Base-by-base conservation (phyloP, 37 sponge, comb jelly and placozoan genomes). In the Agelas oroides region DNA sequence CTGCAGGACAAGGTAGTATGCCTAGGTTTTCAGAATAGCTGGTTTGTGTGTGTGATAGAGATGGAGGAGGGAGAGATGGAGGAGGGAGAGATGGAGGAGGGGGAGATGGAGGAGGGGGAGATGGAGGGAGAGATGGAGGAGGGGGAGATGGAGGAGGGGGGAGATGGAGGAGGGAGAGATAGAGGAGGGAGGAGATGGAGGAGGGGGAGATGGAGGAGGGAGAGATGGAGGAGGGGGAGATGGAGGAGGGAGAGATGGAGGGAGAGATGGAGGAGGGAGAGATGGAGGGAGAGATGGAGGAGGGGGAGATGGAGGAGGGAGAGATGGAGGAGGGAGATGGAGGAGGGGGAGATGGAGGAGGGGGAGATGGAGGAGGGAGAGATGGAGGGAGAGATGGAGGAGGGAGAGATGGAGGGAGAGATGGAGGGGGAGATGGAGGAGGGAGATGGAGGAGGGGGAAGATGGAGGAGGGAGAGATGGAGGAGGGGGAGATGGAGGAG, bases 301-400 rank as follows among this genome's bases (percentile, higher is more conserved):
- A 57, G 19, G 19, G 59, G 19, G 59, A 27, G 25, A 24, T 66
- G 27, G 25, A 24, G 31, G 69, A 24, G 27, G 31, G 69, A n/a
- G 69, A 66, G 69, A 24, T 16, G 20, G 27, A 66, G 69, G 20
- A n/a, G 69, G 20, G 69, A 66, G 69, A 66, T 17, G 69, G n/a
- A 19, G 15, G 58, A 18, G 18, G 17, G 15, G 58, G 17, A 19
- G 17, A 19, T 56, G 58, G 15, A 19, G 58, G 15, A 18, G 15
- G 58, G 27, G 11, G 27, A 11, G 12, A 62, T 16, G 63, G 24
- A 11, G 63, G 63, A 28, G 27, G 63, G 63, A 27, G 63, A 11
- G 63, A 28, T 2, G 27, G 27, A 62, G 27, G 63, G 27, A 27
- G 63, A 13, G 63, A 62, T 5, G 24, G 27, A 62, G 27, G 24